Evolutionary conservation across 2,113 vertebrate species (phyloP), one percentile per base, ranked within the genome.

Genomic region (Chamaea fasciata): DNA sequence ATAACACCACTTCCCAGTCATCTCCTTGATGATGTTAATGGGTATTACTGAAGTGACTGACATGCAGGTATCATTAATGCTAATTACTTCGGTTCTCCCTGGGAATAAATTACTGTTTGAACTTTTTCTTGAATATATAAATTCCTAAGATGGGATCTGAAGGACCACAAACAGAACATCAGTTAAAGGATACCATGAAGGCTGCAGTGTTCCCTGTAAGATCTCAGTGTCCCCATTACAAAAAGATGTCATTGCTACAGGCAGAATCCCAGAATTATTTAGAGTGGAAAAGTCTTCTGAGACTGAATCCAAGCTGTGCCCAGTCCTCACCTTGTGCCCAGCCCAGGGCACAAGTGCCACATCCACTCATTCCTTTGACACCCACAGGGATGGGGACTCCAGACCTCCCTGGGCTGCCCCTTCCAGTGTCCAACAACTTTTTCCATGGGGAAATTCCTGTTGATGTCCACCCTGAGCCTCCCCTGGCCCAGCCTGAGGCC

Each of bases 1-100:
- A 96, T 97, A 97, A 94, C 85, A 94, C 50, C 93, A 83, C 81
- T 95, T 95, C 24, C 76, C 94, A 84, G 90, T 81, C 82, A 83
- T 56, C 93, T 76, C 59, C 87, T 75, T 18, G 24, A 79, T 71
- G 94, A 94, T 93, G 91, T 47, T 92, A 95, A 96, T 49, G 92
- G 84, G 2, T 74, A 74, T 70, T 80, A 83, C 1, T 57, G 80
- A 86, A 92, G 79, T 78, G 91, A 95, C 67, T 93, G 95, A 89
- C 94, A 86, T 10, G 63, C 63, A 95, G 76, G 63, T 39, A 83
- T 49, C 88, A 83, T 90, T 89, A 77, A 74, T 83, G 88, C 50
- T 91, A 81, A 95, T 94, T 92, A 90, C 24, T 56, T 55, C 81
- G 46, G 35, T 76, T 94, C 92, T 95, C 52, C 41, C 73, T 52